phyloP scores from a whole-genome alignment of 1,140 invertebrate genomes.

The Lepidurus apus region DNA sequence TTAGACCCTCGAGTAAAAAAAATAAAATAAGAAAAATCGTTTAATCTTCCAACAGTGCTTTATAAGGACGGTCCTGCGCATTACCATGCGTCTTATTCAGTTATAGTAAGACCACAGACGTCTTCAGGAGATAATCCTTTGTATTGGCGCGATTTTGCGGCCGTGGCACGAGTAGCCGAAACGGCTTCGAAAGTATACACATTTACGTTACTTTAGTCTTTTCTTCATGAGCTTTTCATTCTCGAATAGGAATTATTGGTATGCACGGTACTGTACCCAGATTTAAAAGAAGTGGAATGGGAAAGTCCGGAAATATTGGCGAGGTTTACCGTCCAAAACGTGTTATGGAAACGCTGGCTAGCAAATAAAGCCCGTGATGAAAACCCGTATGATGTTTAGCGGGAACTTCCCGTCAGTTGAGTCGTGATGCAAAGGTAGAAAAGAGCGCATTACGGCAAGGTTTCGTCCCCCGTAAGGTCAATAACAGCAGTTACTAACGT shows the following conservation, averaged over 20 bases:
- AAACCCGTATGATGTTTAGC: neutral
- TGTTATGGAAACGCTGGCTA: neutral
- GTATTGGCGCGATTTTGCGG: neutral
- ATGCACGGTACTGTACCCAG: neutral
- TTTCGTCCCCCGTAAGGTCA: no score
- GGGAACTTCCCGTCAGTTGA: neutral
- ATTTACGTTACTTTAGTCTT: neutral
- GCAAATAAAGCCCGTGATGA: neutral
- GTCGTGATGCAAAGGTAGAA: neutral
- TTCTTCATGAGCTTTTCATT: neutral
- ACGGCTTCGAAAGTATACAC: neutral
- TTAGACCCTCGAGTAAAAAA: neutral
- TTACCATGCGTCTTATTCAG: neutral
- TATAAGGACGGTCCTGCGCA: neutral
- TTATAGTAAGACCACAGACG: neutral
- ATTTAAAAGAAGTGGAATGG: neutral
- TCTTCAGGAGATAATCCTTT: neutral
- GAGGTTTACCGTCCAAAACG: neutral
- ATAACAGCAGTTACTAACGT: no score
- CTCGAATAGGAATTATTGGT: neutral
- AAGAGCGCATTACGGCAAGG: no score
- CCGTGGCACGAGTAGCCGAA: neutral
- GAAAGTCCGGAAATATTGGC: neutral
- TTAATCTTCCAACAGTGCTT: neutral
- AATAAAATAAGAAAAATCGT: neutral